Evolutionary conservation across 2,888 invertebrate species (phyloP), one percentile per base, ranked within the genome.

Genomic region (Frankliniella intonsa): DNA sequence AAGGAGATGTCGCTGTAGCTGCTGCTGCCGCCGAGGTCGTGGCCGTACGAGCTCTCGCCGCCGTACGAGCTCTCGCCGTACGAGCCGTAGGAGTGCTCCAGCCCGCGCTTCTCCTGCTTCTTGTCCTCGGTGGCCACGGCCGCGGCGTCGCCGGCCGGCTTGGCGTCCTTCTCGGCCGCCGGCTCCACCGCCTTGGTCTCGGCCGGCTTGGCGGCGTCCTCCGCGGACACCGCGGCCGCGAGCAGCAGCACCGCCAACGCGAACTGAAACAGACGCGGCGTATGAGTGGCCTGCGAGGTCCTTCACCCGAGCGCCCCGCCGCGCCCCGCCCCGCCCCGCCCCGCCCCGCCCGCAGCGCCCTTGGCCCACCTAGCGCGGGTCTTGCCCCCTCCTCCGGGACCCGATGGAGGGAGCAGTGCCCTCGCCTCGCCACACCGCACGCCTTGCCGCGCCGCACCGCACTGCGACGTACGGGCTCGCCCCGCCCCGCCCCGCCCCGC

Each of bases 21-120:
- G 69, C 69, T 76, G 69, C 69, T 76, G 69, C 69, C 69, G 22
- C 69, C 69, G 22, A 25, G 69, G 69, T 22, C 69, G 69, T 69
- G 69, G 69, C 25, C 69, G 7, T 38, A 38, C 38, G 38, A 38
- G 38, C 38, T 38, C 38, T 25, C 69, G 25, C 5, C 22, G 5
- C 25, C 69, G 69, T 76, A 76, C 12, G 22, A 25, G 69, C 86
- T 86, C 80, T 86, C 86, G 62, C 87, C 87, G 62, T 87, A 88
- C 84, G 88, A 89, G 50, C 90, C 90, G 22, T 25, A 25, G 22
- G 69, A 76, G 69, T 76, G 69, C 62, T 89, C 88, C 25, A 91
- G 88, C 84, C 91, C 91, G 87, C 91, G 87, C 86, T 91, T 91
- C 85, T 90, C 90, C 86, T 90, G 90, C 86, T 90, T 90, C 87